Percentiles rank a stretch among this genome's conserved stretches.
phyloP scores from a whole-genome alignment of 2,113 vertebrate genomes.

The Sprattus sprattus region DNA sequence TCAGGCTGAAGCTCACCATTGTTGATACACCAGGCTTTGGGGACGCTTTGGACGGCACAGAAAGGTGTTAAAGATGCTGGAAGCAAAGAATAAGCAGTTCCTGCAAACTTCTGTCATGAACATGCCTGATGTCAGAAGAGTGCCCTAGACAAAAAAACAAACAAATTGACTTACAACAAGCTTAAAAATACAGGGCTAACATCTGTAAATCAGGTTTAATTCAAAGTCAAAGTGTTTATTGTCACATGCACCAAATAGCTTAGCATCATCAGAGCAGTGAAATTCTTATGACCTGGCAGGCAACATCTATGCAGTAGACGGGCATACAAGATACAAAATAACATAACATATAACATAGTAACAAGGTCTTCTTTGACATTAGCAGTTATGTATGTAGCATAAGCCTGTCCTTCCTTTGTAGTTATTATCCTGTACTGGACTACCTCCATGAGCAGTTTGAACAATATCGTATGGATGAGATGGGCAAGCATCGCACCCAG shows the following conservation, averaged over 20 bases:
- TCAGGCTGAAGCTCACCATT: background rate
- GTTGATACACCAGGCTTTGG: slow-evolving; percentile 3
- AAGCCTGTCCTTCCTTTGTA: background rate
- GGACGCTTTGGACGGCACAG: background rate
- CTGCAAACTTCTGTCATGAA: background rate
- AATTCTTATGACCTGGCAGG: too few species aligned
- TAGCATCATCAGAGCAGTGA: too few species aligned
- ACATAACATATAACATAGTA: too few species aligned
- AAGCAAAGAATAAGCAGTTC: background rate
- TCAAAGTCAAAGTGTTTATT: too few species aligned
- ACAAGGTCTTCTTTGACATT: background rate
- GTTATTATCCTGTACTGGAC: background rate
- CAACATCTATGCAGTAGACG: too few species aligned
- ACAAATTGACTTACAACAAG: background rate
- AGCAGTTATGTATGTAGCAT: background rate
- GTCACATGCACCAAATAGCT: too few species aligned
- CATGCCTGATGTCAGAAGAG: background rate
- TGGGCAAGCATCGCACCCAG: background rate
- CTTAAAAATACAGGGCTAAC: background rate
- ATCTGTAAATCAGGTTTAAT: background rate
- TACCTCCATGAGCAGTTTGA: background rate
- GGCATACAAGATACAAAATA: too few species aligned
- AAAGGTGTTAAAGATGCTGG: background rate
- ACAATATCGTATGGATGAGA: background rate
- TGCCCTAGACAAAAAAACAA: background rate